Base-by-base conservation (phyloP, 2,888 invertebrate species). In the Cataglyphis altisquamis region DNA sequence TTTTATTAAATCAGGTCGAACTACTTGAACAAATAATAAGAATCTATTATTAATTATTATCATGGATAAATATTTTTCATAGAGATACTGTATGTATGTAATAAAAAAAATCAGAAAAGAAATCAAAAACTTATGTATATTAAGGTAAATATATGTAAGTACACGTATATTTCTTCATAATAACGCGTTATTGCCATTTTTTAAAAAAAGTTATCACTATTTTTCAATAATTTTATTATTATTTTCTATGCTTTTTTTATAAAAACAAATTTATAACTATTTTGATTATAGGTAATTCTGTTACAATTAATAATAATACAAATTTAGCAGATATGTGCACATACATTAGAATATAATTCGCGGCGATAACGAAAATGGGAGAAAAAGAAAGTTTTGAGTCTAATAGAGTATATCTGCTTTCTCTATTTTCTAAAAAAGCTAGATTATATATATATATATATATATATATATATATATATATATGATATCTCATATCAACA, bases 41-140 rank as follows among this genome's bases (percentile, higher is more conserved):
- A 18, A 67, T 78, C 78, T 78, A 78, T 78, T 68, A 78, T 78
- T 78, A 78, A 75, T 75, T 77, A 29, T 78, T 67, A 21, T 78
- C 21, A 63, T 48, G 74, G 55, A 55, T n/a, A 55, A 77, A 66
- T 66, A 66, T n/a, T 66, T 68, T 12, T 9, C 21, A 6, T 45
- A 10, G 1, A 68, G 39, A 45, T 32, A 68, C 6, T 29, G 21
- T 9, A 12, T 10, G 3, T 21, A 60, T 78, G 68, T 21, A 45
- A 78, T 36, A 36, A 60, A 60, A 55, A 64, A 64, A 25, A 55
- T 55, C 29, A 41, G 18, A 55, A 39, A 66, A 25, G n/a, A 9
- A n/a, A 1, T 48, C 9, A 39, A 15, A 29, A 29, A 15, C 1
- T 25, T 29, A 3, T 8, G 29, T 62, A 62, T 32, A 57, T 12